Base-by-base conservation (phyloP, 2,888 invertebrate genomes). In the Caenorhabditis angaria region DNA sequence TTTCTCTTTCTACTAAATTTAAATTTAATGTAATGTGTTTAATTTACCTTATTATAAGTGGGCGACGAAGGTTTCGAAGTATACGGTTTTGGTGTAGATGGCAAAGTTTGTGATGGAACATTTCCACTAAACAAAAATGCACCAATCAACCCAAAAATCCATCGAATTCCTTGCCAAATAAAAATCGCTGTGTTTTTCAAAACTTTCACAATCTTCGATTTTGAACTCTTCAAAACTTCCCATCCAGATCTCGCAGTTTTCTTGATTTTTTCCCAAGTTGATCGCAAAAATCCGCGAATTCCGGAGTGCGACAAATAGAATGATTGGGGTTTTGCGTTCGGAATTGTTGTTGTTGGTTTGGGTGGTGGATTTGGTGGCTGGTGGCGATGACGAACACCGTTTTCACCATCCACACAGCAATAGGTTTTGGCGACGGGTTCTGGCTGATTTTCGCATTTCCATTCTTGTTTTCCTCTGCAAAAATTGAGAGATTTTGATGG, bases 391-490 rank as follows among this genome's bases (percentile, higher is more conserved):
- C 70, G 54, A 12, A 66, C 65, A 28, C 61, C 65, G n/a, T 63
- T 41, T 27, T 75, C 29, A 48, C 68, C 65, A 35, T 77, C 66
- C 8, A 77, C 75, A 60, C 79, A 79, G 53, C 79, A 79, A 54
- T 62, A 66, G 48, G 67, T 71, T 32, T 65, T 20, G 22, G 54
- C 28, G 35, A 61, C 25, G n/a, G 41, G 61, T 10, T 47, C 1
- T 32, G 54, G 32, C 20, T 60, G 27, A n/a, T 65, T 73, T 48
- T 73, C 77, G 57, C 79, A 79, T 58, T 79, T 79, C 79, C 79
- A 79, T 66, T 77, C 77, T 29, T 70, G 70, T 54, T 77, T 75
- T 32, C 79, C 79, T 61, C 79, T 79, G 68, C 48, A 79, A 67
- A 22, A 41, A 24, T 56, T 18, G 27, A 50, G 8, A 48, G 4